Conservation (phyloP, 1,140 invertebrate genomes). For the Penaeus vannamei region DNA sequence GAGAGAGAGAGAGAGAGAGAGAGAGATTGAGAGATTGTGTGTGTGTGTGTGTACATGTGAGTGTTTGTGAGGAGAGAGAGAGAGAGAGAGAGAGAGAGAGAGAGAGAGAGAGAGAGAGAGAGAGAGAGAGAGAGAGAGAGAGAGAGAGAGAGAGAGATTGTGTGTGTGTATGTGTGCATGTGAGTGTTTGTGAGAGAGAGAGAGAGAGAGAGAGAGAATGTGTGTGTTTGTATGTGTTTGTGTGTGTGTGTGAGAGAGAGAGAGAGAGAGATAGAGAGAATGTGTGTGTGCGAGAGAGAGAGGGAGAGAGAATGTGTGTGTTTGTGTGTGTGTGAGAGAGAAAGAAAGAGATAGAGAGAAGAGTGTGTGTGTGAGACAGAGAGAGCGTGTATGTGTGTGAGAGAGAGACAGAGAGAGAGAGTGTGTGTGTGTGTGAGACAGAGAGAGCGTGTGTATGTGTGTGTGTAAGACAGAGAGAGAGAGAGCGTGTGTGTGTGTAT, state of each 20-base stretch:
- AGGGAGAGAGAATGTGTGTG: background rate
- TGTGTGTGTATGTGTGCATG: too few relatives aligned
- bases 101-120: too few relatives aligned
- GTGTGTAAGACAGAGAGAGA: slow-evolving; percentile 31
- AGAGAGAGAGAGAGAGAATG: background rate
- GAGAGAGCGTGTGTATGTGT: slow-evolving; percentile 2
- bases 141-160: background rate
- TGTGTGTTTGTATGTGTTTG: slow-evolving; percentile 8
- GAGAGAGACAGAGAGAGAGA: background rate
- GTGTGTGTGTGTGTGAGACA: background rate
- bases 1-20: background rate
- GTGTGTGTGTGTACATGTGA: slow-evolving; percentile 21
- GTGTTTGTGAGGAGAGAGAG: slow-evolving; percentile 1
- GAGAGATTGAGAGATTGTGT: background rate
- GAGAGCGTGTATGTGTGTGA: too few relatives aligned
- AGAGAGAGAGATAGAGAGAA: background rate
- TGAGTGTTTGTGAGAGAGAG: too few relatives aligned
- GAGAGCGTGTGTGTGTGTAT: background rate
- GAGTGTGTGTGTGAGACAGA: background rate
- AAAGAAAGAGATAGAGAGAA: background rate
- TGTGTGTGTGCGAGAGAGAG: background rate
- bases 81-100: background rate
- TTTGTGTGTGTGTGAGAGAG: too few relatives aligned
- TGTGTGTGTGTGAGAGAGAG: too few relatives aligned
- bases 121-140: background rate